phyloP scores from a whole-genome alignment of 1,140 invertebrate genomes.

The Drosophila orosa region DNA sequence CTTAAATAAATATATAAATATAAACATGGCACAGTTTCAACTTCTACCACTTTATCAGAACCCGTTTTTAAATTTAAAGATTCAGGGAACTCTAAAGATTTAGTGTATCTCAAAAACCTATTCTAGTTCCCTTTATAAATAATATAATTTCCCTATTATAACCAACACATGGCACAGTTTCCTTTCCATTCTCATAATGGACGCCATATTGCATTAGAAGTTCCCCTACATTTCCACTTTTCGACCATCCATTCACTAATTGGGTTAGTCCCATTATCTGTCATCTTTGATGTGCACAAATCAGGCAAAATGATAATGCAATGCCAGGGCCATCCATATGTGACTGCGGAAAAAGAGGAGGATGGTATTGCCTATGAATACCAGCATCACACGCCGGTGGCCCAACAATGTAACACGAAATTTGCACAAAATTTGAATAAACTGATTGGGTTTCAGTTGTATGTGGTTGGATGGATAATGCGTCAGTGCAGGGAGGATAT shows the following conservation, averaged over 20 bases:
- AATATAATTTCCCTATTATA: background rate
- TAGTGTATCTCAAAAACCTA: background rate
- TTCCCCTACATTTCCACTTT: background rate
- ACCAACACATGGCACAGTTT: background rate
- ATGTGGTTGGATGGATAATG: slow-evolving; percentile 38
- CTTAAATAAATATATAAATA: too few species aligned
- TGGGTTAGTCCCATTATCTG: slow-evolving; percentile 46
- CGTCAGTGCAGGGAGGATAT: slow-evolving; percentile 6
- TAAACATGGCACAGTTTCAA: too few species aligned
- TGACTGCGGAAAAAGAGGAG: background rate
- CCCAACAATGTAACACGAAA: slow-evolving; percentile 61
- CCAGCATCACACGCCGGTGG: slow-evolving; percentile 9
- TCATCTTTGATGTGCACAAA: slow-evolving; percentile 57
- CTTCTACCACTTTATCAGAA: fast-evolving
- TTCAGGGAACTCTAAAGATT: background rate
- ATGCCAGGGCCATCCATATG: slow-evolving; percentile 24
- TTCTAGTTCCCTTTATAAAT: too few species aligned
- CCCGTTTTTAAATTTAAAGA: background rate
- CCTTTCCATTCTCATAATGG: background rate
- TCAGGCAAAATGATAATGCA: slow-evolving; percentile 42
- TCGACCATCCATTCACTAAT: slow-evolving; percentile 34
- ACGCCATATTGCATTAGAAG: background rate
- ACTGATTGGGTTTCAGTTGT: slow-evolving; percentile 68
- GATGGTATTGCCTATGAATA: background rate
- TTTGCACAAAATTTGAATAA: slow-evolving; percentile 82